Base-by-base conservation (phyloP, 2,888 invertebrate genomes). In the Tribolium freemani region DNA sequence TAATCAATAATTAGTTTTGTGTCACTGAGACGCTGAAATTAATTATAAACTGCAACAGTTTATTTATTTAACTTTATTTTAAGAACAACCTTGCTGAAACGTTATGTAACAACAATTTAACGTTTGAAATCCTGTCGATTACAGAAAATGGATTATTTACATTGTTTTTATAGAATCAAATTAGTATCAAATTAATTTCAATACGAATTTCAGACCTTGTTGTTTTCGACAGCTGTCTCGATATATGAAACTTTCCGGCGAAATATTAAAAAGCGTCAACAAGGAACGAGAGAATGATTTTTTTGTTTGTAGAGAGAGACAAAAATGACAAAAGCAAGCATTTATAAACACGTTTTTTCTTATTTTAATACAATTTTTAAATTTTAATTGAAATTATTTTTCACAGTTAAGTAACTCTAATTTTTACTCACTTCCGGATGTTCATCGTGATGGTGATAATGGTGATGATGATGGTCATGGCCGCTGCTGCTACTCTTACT, bases 401-500 rank as follows among this genome's bases (percentile, higher is more conserved):
- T 38, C 16, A 16, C 16, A 1, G 2, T 16, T 1, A 16, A 16
- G 2, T 16, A 16, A 16, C 2, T 2, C n/a, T 38, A 38, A n/a
- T 38, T 38, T 21, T 13, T 8, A 57, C 60, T 69, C 72, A 81
- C 81, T 60, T 77, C 78, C 46, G 77, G 71, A 20, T 31, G 50
- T 26, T 26, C 26, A 45, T 69, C 69, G 48, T 77, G 16, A 16
- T 16, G 63, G 53, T 77, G 67, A 21, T 74, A 54, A 56, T 53
- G 38, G 54, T 77, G 67, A 21, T 74, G 60, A 46, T 53, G 44
- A 51, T 69, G 56, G 13, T 77, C 58, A 8, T 71, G 67, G 6
- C 88, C 86, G 1, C 87, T 87, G 0, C 87, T 86, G 78, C 88
- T 87, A 10, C 82, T 87, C 9, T 82, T 88, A 0, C 88, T 84